These are phyloP conservation scores for Trichonephila inaurata DNA, from an alignment of 1,140 invertebrate species.

Conservation along the genomic window DNA sequence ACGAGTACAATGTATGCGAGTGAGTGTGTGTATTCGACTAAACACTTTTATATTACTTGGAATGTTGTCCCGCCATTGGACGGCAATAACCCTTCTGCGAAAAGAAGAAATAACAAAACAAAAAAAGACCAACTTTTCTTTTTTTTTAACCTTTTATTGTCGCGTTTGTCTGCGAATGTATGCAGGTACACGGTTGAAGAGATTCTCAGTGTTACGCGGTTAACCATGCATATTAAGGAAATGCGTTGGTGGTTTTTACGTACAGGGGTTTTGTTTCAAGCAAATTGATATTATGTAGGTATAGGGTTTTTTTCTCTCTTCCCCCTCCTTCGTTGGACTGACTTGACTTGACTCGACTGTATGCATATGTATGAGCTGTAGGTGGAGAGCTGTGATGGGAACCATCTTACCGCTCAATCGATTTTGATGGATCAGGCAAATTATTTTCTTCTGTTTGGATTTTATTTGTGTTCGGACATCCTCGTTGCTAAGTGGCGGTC, in stretches of 20 bases:
- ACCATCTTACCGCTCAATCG: slow-evolving; percentile 15
- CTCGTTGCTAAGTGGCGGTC: slow-evolving; percentile 23
- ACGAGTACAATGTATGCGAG: slow-evolving; percentile 26
- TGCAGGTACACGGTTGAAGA: slow-evolving; percentile 25
- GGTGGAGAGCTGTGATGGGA: neutral
- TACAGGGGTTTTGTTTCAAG: slow-evolving; percentile 62
- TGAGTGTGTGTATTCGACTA: slow-evolving; percentile 55
- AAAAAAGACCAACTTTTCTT: neutral
- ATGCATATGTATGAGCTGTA: slow-evolving; percentile 53
- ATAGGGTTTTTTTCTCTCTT: neutral
- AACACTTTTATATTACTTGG: slow-evolving; percentile 65
- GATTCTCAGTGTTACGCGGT: slow-evolving; percentile 3
- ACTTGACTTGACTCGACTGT: too few species aligned
- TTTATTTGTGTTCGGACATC: slow-evolving; percentile 1
- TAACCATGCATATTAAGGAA: slow-evolving; percentile 65
- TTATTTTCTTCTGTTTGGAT: neutral
- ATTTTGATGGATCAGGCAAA: slow-evolving; percentile 54
- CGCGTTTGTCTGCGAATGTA: slow-evolving; percentile 53
- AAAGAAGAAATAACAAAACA: neutral
- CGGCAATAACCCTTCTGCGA: slow-evolving; percentile 69
- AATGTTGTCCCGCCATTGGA: slow-evolving; percentile 62
- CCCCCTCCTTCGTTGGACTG: neutral
- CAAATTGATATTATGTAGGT: slow-evolving; percentile 51
- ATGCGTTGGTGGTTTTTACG: slow-evolving; percentile 35
- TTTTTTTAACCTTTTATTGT: slow-evolving; percentile 44